These are phyloP conservation scores for Seira musarum DNA, from an alignment of 2,888 invertebrate genomes.

Conservation along the genomic window DNA sequence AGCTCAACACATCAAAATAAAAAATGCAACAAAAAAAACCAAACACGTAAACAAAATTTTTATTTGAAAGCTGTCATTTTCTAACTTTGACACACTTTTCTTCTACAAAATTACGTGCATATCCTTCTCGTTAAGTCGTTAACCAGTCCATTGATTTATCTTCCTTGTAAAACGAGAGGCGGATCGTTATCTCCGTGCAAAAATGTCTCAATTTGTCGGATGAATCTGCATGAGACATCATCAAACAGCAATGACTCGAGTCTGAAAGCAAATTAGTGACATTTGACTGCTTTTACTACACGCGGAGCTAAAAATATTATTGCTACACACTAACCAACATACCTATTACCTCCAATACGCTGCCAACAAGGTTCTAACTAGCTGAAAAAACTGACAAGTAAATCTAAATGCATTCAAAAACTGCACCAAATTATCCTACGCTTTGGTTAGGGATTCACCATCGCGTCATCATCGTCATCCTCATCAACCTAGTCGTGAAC, in stretches of 20 bases:
- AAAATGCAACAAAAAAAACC: too few relatives aligned
- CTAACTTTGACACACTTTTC: constrained; percentile 45
- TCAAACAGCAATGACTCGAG: constrained; percentile 17
- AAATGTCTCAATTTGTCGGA: constrained; percentile 52
- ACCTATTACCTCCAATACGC: constrained; percentile 10
- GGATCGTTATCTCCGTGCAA: constrained; percentile 27
- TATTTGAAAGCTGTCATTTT: too few relatives aligned
- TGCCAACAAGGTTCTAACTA: neutral
- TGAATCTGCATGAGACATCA: constrained; percentile 35
- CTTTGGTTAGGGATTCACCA: constrained; percentile 17
- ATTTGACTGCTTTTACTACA: constrained; percentile 44
- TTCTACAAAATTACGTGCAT: neutral
- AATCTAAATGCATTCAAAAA: neutral
- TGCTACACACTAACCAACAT: constrained; percentile 23
- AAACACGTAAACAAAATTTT: too few relatives aligned
- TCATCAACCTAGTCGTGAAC: neutral
- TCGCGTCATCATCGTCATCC: constrained; percentile 21
- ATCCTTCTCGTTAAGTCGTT: constrained; percentile 18
- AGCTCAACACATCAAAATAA: too few relatives aligned
- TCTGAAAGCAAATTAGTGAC: constrained; percentile 52
- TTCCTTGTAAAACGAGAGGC: constrained; percentile 24
- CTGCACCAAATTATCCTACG: neutral
- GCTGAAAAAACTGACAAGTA: neutral
- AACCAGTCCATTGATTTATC: constrained; percentile 38
- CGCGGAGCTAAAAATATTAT: constrained; percentile 35